These are phyloP conservation scores for Cnemophilus loriae DNA, from an alignment of 2,113 vertebrate genomes.

Conservation along the genomic window DNA sequence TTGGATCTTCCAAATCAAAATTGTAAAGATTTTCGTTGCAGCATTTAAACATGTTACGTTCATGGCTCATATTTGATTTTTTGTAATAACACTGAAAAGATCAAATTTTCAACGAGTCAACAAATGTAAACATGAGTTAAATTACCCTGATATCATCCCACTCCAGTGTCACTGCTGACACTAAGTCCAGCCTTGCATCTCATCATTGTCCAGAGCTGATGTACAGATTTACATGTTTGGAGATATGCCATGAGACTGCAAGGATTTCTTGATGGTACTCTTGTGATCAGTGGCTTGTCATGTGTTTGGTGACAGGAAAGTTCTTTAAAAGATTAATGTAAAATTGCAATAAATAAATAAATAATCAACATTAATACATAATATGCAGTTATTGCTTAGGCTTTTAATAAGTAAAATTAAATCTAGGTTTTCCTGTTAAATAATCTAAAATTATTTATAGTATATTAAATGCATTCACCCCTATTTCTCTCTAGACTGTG, in stretches of 20 bases:
- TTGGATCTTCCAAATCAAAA: not conserved
- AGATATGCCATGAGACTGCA: not conserved
- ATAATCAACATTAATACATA: not conserved
- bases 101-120: not conserved
- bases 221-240: not conserved
- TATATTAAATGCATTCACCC: not conserved
- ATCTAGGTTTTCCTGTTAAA: not conserved
- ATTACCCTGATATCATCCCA: not conserved
- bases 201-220: not conserved
- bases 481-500: not conserved
- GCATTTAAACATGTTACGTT: not conserved
- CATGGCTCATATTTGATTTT: not conserved
- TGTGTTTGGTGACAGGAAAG: not conserved
- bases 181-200: not conserved
- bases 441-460: not conserved
- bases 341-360: conserved; percentile 8
- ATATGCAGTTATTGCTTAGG: not conserved
- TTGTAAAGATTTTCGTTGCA: not conserved
- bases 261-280: not conserved
- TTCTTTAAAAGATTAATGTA: not conserved
- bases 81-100: not conserved
- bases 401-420: conserved; percentile 6
- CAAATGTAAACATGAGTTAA: not conserved
- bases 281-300: not conserved
- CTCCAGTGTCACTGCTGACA: not conserved